These are phyloP conservation scores for Lapara coniferarum DNA, from an alignment of 2,888 invertebrate genomes.

Conservation along the genomic window DNA sequence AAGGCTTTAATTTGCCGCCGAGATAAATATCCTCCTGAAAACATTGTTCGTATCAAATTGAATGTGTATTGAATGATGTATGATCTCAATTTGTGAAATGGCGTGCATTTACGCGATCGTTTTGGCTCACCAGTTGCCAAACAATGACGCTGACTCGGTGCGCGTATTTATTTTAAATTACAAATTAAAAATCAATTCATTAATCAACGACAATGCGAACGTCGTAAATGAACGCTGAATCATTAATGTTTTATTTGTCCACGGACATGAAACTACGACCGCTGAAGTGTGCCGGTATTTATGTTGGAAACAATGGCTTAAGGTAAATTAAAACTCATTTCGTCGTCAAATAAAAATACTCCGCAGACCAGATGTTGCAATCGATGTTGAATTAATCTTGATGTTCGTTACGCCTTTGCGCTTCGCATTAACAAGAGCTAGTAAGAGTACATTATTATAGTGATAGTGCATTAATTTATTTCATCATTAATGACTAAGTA, in stretches of 20 bases:
- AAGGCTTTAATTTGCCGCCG: slow-evolving; percentile 42
- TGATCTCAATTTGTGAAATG: slow-evolving; percentile 68
- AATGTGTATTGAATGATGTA: slow-evolving; percentile 63
- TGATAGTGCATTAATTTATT: too few relatives aligned
- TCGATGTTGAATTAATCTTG: not conserved
- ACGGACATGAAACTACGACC: not conserved
- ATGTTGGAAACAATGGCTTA: not conserved
- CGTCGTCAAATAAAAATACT: not conserved
- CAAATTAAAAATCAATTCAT: slow-evolving; percentile 48
- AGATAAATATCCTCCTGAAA: slow-evolving; percentile 48
- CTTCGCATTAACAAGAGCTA: too few relatives aligned
- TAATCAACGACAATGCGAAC: slow-evolving; percentile 23
- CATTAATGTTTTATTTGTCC: slow-evolving; percentile 6
- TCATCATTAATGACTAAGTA: too few relatives aligned
- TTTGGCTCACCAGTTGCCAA: slow-evolving; percentile 58
- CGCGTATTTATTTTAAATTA: slow-evolving; percentile 54
- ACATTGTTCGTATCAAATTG: slow-evolving; percentile 52
- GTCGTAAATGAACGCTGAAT: slow-evolving; percentile 19
- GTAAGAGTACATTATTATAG: too few relatives aligned
- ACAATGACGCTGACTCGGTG: slow-evolving; percentile 53
- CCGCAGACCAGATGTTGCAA: not conserved
- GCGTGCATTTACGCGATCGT: slow-evolving; percentile 58
- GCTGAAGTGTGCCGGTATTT: not conserved
- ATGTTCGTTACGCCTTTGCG: not conserved
- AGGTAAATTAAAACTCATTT: slow-evolving; percentile 3